Percentiles rank a stretch among this genome's conserved stretches.
These are phyloP conservation scores for Syritta pipiens DNA, from an alignment of 2,888 invertebrate species.

Conservation along the genomic window DNA sequence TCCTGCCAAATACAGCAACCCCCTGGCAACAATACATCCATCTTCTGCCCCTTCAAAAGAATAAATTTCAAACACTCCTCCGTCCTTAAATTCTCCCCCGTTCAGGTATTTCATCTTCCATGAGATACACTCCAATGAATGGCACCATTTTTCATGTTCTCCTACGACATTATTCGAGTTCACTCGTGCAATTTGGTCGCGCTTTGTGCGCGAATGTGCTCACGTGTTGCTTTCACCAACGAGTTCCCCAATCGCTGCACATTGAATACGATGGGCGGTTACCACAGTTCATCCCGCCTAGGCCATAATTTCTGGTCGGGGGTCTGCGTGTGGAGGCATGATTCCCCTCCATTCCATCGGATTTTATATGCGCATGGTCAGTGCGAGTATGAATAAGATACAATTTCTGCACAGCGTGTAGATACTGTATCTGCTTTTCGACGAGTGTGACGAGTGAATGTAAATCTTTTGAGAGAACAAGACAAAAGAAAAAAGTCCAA, in stretches of 20 bases:
- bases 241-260: not conserved
- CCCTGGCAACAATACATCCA: no score
- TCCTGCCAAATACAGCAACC: no score
- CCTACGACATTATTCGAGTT: not conserved
- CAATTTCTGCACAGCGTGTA: not conserved
- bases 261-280: constrained; percentile 1
- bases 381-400: not conserved
- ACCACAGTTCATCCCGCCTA: constrained; percentile 19
- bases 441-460: no score
- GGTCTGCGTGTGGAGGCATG: no score
- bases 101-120: not conserved
- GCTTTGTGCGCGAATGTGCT: not conserved
- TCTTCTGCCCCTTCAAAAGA: no score
- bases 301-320: no score
- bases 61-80: no score
- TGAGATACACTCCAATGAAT: not conserved
- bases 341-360: not conserved
- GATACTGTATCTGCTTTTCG: not conserved
- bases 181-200: not conserved
- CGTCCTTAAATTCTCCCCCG: not conserved
- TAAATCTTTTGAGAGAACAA: no score
- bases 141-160: not conserved
- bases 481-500: not conserved
- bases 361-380: constrained; percentile 9
- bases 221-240: not conserved